Conservation (phyloP, 2,113 vertebrate species). For the Pholis gunnellus region DNA sequence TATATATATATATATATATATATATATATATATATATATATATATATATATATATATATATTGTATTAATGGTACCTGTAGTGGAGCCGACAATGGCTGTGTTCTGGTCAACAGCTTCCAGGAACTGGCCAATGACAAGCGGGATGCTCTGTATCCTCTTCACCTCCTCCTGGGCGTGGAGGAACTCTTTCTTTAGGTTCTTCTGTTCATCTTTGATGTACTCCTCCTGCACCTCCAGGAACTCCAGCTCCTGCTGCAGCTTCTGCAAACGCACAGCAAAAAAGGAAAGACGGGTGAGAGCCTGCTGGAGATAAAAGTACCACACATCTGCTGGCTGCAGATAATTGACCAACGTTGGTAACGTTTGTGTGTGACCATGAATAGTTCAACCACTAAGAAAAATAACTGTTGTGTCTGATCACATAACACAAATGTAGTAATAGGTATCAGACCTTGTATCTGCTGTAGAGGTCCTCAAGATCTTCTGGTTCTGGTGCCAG, state of each 20-base stretch:
- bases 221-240: slow-evolving; percentile 95
- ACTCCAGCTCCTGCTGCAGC: slow-evolving; percentile 95
- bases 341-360: background rate
- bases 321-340: background rate
- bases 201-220: slow-evolving; percentile 97
- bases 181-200: slow-evolving; percentile 96
- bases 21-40: background rate
- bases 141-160: slow-evolving; percentile 97
- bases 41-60: background rate
- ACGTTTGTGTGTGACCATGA: background rate
- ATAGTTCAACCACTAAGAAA: background rate
- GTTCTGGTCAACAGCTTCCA: slow-evolving; percentile 96
- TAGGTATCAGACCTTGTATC: slow-evolving; percentile 88
- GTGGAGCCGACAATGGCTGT: slow-evolving; percentile 96
- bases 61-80: slow-evolving; percentile 82
- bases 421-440: background rate
- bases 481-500: slow-evolving; percentile 93
- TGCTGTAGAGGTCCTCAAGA: slow-evolving; percentile 92
- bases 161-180: slow-evolving; percentile 96
- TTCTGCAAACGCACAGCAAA: slow-evolving; percentile 80
- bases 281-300: background rate
- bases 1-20: background rate
- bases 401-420: too few relatives aligned
- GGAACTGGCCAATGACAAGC: slow-evolving; percentile 94
- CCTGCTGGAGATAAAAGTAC: background rate